Percentiles rank a stretch among this genome's conserved stretches.
phyloP scores from a whole-genome alignment of 1,140 invertebrate genomes.

The Lepidurus arcticus region DNA sequence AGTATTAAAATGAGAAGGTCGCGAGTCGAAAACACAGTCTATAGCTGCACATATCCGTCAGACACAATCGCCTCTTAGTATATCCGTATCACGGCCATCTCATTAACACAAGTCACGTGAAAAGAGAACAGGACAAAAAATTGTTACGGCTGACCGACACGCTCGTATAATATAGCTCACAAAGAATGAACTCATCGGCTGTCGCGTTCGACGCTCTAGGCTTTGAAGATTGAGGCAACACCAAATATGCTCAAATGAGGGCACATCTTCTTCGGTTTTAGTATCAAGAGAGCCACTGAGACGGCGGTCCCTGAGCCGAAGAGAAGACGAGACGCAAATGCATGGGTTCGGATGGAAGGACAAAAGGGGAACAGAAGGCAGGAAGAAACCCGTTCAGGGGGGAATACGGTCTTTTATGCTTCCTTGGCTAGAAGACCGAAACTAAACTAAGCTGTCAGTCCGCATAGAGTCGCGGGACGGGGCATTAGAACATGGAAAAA shows the following conservation, averaged over 20 bases:
- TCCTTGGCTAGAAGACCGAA: slow-evolving; percentile 2
- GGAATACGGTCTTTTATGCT: neutral
- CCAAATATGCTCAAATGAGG: neutral
- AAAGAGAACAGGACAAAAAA: neutral
- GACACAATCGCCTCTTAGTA: neutral
- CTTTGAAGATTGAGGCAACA: neutral
- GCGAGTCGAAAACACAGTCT: neutral
- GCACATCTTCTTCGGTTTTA: neutral
- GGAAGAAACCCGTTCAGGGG: neutral
- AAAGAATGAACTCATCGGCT: neutral
- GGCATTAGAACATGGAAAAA: neutral
- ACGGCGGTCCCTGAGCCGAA: neutral
- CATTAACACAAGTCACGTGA: neutral
- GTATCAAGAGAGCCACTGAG: neutral
- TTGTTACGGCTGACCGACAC: neutral
- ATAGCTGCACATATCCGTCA: neutral
- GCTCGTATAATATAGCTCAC: neutral
- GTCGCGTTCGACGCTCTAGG: neutral
- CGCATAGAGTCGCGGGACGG: neutral
- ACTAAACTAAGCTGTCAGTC: slow-evolving; percentile 17
- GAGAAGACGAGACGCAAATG: neutral
- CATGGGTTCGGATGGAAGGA: neutral
- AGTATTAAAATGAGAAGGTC: neutral
- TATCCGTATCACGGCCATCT: neutral
- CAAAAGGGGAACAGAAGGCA: neutral